Base-by-base conservation (phyloP, 2,797 vertebrate species). In the Naso thynnoides region DNA sequence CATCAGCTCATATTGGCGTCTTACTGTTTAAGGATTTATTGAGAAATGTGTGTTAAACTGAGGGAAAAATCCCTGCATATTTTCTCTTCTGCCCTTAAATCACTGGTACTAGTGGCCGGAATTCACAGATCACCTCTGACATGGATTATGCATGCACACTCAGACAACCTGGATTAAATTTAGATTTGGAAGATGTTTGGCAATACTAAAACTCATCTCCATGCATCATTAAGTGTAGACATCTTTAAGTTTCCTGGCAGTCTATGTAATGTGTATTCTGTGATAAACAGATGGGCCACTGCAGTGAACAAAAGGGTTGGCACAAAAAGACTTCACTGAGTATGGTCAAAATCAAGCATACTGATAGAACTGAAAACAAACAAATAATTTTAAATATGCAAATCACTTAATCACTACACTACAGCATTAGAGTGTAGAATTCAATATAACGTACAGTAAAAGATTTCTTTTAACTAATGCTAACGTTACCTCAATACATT, bases 121-220 rank as follows among this genome's bases (percentile, higher is more conserved):
- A 39, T 49, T 52, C 24, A 73, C 15, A 52, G 27, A 53, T 75
- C 49, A 52, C 54, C 27, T 48, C 18, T 62, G 41, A 76, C 24
- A 41, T 54, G 31, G 33, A 70, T 59, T 65, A 55, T 48, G 52
- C 64, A 78, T 6, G n/a, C 59, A 67, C 31, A 69, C 48, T 8
- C 33, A 59, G 8, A 71, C 52, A 79, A 24, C 44, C 38, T 42
- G 16, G 24, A 74, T 67, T 83, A 79, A 73, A 87, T 58, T 75
- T 73, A 81, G 57, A 74, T 24, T 39, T 52, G 27, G 50, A 41
- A 21, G 57, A 56, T 68, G 61, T 74, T 84, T 79, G 54, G 61
- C 52, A 66, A 70, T 21, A 19, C 39, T 70, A 7, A 31, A 38
- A 56, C 36, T 14, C 42, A 67, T 66, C 41, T 47, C 2, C 26